Percentiles rank a stretch among this genome's conserved stretches.
phyloP scores from a whole-genome alignment of 2,888 invertebrate species.

The Caenorhabditis sinica region DNA sequence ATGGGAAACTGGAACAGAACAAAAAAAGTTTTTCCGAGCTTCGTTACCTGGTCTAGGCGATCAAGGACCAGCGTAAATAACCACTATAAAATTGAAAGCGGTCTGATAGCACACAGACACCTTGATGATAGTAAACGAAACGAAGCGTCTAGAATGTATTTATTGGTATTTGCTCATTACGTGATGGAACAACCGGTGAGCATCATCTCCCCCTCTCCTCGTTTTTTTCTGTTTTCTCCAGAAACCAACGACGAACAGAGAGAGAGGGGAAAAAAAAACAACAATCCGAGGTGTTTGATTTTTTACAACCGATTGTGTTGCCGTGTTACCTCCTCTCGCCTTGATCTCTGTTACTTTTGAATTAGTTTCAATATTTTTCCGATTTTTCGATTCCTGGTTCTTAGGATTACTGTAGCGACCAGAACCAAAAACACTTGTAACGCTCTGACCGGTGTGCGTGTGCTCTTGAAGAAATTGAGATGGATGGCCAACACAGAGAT shows the following conservation, averaged over 20 bases:
- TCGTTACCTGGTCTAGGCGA: conserved; percentile 49
- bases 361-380: conserved; percentile 1
- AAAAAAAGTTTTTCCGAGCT: conserved; percentile 26
- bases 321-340: not conserved
- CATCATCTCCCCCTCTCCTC: not conserved
- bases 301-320: conserved; percentile 9
- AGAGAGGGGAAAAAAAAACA: conserved; percentile 1
- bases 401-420: not conserved
- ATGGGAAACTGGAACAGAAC: not conserved
- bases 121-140: conserved; percentile 27
- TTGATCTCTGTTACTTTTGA: conserved; percentile 12
- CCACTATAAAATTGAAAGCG: conserved; percentile 14
- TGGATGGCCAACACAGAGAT: conserved; percentile 41
- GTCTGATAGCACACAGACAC: conserved; percentile 33
- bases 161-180: conserved; percentile 34
- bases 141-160: conserved; percentile 43
- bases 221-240: not conserved
- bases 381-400: not conserved
- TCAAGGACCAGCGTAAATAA: conserved; percentile 61
- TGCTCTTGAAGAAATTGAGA: conserved; percentile 34
- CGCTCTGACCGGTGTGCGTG: not conserved
- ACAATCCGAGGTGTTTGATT: conserved; percentile 27
- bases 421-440: conserved; percentile 13
- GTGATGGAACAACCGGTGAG: conserved; percentile 12
- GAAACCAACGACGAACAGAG: not conserved